These are phyloP conservation scores for Bubalus kerabau DNA, from an alignment of 2,113 vertebrate genomes.

Conservation along the genomic window DNA sequence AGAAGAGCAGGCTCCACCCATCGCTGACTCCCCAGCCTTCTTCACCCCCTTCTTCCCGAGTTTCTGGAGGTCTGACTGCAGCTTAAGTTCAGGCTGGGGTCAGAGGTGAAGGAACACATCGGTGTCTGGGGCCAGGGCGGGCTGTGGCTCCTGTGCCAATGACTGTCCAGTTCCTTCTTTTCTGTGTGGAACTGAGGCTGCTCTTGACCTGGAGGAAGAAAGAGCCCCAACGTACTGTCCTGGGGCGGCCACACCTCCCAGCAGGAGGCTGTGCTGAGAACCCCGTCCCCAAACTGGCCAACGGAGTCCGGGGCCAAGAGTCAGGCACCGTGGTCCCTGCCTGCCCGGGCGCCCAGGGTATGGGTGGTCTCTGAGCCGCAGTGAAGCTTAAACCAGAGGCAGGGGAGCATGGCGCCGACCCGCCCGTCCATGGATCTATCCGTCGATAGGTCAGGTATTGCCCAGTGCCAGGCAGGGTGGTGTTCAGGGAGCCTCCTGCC, in stretches of 20 bases:
- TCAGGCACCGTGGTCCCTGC: neutral
- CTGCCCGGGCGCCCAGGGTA: neutral
- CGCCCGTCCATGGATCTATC: rapidly evolving
- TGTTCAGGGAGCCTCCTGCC: neutral
- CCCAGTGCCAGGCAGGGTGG: neutral
- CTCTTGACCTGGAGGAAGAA: no score
- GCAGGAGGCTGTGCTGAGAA: neutral
- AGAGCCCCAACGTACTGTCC: neutral
- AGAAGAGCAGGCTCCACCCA: neutral
- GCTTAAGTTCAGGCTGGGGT: neutral
- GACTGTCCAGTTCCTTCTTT: neutral
- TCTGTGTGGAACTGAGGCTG: rapidly evolving
- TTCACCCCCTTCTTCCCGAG: neutral
- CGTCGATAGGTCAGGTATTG: rapidly evolving
- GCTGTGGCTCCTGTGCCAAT: neutral
- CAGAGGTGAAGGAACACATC: neutral
- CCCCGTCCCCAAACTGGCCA: rapidly evolving
- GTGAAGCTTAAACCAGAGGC: neutral
- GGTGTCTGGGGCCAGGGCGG: neutral
- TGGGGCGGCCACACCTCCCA: neutral
- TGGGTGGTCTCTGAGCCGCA: neutral
- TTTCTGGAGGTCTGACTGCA: neutral
- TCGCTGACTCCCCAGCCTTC: neutral
- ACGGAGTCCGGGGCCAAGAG: rapidly evolving
- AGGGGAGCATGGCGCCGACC: rapidly evolving